phyloP scores from a whole-genome alignment of 1,140 invertebrate genomes.

The Eulimnadia texana region DNA sequence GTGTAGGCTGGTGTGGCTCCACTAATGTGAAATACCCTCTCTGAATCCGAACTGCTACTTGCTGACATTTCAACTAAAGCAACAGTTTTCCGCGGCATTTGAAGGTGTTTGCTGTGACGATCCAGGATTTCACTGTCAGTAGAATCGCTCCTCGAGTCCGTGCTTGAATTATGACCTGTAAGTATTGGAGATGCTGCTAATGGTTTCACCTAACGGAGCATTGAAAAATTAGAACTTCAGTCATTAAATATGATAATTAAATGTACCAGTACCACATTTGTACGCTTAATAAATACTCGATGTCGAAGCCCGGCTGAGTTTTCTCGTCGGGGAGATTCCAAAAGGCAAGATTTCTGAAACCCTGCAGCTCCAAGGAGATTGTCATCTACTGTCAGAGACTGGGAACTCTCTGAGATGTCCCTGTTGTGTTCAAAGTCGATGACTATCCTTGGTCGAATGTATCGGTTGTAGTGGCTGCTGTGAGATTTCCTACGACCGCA shows the following conservation, averaged over 20 bases:
- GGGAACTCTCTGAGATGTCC: neutral
- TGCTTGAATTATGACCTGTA: neutral
- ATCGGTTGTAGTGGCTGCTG: neutral
- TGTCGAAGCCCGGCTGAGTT: neutral
- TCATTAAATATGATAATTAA: neutral
- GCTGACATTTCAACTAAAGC: neutral
- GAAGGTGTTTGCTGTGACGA: no score
- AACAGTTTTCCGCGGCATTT: neutral
- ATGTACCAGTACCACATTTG: neutral
- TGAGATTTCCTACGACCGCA: neutral
- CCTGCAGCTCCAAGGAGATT: neutral
- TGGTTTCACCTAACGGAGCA: neutral
- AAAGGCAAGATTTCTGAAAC: neutral
- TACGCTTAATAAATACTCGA: neutral
- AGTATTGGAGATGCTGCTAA: neutral
- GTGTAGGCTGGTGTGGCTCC: no score
- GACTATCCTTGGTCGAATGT: neutral
- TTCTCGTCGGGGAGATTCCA: neutral
- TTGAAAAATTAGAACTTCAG: neutral
- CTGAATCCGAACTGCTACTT: no score
- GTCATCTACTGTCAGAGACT: neutral
- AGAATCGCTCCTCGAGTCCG: neutral
- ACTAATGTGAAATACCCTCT: no score
- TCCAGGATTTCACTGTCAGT: neutral
- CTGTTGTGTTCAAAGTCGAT: neutral